Evolutionary conservation across 2,797 vertebrate genomes (phyloP).

Genomic region (Novumbra hubbsi): DNA sequence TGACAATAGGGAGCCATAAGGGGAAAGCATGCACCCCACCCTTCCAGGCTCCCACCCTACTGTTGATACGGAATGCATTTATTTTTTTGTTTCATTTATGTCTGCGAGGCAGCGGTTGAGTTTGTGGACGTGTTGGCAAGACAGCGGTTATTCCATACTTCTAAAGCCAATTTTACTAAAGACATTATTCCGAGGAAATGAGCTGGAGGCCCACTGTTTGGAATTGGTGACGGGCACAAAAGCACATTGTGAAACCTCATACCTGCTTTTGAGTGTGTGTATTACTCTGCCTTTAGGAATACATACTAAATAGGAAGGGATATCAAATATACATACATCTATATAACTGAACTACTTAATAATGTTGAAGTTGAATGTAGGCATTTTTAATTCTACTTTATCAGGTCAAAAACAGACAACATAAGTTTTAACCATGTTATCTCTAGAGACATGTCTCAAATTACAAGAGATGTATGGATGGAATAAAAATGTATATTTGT

Average conservation of each 20-base stretch:
- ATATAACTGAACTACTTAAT: not conserved
- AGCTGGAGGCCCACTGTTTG: slow-evolving; percentile 67
- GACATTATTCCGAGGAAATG: slow-evolving; percentile 72
- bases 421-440: not conserved
- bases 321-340: too few species aligned
- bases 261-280: slow-evolving; percentile 53
- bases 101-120: slow-evolving; percentile 62
- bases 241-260: slow-evolving; percentile 67
- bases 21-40: slow-evolving; percentile 66
- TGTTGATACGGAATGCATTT: slow-evolving; percentile 74
- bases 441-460: not conserved
- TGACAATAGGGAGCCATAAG: slow-evolving; percentile 83
- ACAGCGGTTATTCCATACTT: slow-evolving; percentile 58
- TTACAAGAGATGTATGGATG: not conserved
- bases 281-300: slow-evolving; percentile 35
- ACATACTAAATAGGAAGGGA: not conserved
- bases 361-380: not conserved
- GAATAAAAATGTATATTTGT: not conserved
- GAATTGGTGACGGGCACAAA: slow-evolving; percentile 52
- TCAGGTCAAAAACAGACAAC: not conserved
- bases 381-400: not conserved
- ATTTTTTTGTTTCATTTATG: slow-evolving; percentile 51
- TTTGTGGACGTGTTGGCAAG: slow-evolving; percentile 66
- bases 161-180: slow-evolving; percentile 63
- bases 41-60: slow-evolving; percentile 33